Percentiles rank a stretch among this genome's conserved stretches.
These are phyloP conservation scores for Anastrepha ludens DNA, from an alignment of 1,140 invertebrate species.

Conservation along the genomic window DNA sequence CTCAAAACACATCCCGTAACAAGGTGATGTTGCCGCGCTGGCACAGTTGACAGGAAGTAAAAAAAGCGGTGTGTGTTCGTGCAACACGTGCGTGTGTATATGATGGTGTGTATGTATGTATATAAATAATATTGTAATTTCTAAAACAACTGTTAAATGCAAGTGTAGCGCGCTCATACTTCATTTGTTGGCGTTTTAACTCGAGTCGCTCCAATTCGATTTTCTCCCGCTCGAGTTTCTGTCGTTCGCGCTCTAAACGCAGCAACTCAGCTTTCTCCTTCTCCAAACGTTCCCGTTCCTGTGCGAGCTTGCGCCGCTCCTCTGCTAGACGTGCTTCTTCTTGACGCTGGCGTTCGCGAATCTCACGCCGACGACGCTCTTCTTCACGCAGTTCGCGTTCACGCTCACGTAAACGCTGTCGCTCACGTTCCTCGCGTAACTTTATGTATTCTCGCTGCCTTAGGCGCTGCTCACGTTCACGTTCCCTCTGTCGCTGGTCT, in stretches of 20 bases:
- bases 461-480: conserved; percentile 56
- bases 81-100: conserved; percentile 23
- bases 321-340: conserved; percentile 87
- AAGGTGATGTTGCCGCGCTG: not conserved
- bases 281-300: conserved; percentile 86
- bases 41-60: too few species aligned
- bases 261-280: conserved; percentile 87
- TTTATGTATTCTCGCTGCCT: conserved; percentile 72
- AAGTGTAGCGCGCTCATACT: conserved; percentile 70
- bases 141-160: not conserved
- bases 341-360: conserved; percentile 85
- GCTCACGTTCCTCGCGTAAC: conserved; percentile 83
- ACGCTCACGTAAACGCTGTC: conserved; percentile 84
- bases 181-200: conserved; percentile 84
- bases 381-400: conserved; percentile 86
- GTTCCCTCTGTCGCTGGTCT: conserved; percentile 68
- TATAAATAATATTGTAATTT: conserved; percentile 30
- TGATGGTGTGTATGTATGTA: not conserved
- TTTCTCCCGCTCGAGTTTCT: conserved; percentile 87
- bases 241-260: conserved; percentile 86
- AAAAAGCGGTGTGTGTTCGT: conserved; percentile 11
- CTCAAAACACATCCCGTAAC: conserved; percentile 9
- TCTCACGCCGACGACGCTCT: conserved; percentile 83
- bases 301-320: conserved; percentile 84
- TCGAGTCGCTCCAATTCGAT: conserved; percentile 89